phyloP scores from a whole-genome alignment of 2,797 vertebrate species.

The Gastrophryne carolinensis region DNA sequence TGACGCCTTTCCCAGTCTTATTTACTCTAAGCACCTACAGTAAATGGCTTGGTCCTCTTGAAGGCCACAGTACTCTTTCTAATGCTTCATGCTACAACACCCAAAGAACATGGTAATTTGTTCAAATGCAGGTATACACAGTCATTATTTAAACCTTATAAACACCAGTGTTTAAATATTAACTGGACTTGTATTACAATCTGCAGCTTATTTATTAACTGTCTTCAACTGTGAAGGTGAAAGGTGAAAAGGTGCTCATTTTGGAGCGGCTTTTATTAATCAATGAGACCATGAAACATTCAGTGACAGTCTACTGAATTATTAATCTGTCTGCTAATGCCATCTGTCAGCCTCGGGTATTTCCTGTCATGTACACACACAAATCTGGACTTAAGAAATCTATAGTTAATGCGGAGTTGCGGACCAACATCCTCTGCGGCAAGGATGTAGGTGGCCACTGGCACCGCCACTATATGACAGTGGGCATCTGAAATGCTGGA shows the following conservation, averaged over 20 bases:
- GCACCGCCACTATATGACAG: too few species aligned
- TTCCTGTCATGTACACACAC: not conserved
- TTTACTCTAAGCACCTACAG: not conserved
- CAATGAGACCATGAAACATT: too few species aligned
- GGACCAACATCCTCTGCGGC: too few species aligned
- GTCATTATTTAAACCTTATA: not conserved
- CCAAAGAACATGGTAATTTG: not conserved
- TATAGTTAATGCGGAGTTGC: too few species aligned
- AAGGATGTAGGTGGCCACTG: too few species aligned
- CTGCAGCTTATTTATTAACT: slow-evolving; percentile 3
- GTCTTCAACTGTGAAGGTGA: not conserved
- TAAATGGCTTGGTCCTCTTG: not conserved
- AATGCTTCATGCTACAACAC: not conserved
- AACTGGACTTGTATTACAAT: not conserved
- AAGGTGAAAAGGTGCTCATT: not conserved
- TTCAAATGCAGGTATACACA: not conserved
- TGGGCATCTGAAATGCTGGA: too few species aligned
- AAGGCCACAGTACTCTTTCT: not conserved
- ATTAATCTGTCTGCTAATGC: not conserved
- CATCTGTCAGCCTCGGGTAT: not conserved
- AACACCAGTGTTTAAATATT: not conserved
- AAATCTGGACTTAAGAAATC: not conserved
- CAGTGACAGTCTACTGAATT: too few species aligned
- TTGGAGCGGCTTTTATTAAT: not conserved
- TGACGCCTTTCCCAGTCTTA: too few species aligned